Evolutionary conservation across 2,113 vertebrate genomes (phyloP), one percentile per base, ranked within the genome.

Genomic region (Hyaena hyaena): DNA sequence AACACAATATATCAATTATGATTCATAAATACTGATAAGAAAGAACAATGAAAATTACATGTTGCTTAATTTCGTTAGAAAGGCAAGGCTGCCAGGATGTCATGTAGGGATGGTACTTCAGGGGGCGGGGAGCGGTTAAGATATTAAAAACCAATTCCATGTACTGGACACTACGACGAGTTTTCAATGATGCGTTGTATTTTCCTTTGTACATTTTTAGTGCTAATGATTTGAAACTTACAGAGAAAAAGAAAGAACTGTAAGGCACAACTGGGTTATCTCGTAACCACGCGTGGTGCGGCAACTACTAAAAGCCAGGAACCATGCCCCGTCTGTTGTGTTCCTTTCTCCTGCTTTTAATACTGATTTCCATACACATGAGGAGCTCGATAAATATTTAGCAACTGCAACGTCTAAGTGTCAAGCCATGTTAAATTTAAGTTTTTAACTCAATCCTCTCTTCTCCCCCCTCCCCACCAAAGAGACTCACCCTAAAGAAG

Each of bases 201-300:
- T 77, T 89, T 86, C 58, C 61, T 93, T 63, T 92, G n/a, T 55
- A 93, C 39, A 2, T 90, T 74, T 96, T 90, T 65, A 53, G 76
- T 84, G 92, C 74, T 90, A 87, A 96, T 55, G 50, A 96, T 81
- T 92, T 80, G 33, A 95, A 95, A 11, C 7, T 96, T 88, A 90
- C 24, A 77, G n/a, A 76, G 21, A 48, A 97, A 98, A 97, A 88
- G 81, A 65, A 95, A 94, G 23, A 91, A 80, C 24, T 90, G 24
- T 50, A 97, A 93, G 61, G n/a, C 39, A 79, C 21, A 89, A 26
- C 50, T 65, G 50, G 50, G 23, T 39, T 17, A 45, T 73, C 31
- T 71, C 10, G 16, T 94, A 96, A 93, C 53, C 50, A 86, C 55
- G 66, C 53, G 55, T 86, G 87, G 63, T n/a, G 15, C 50, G 82